Evolutionary conservation across 1,140 invertebrate species (phyloP).

Genomic region (Halesus radiatus): DNA sequence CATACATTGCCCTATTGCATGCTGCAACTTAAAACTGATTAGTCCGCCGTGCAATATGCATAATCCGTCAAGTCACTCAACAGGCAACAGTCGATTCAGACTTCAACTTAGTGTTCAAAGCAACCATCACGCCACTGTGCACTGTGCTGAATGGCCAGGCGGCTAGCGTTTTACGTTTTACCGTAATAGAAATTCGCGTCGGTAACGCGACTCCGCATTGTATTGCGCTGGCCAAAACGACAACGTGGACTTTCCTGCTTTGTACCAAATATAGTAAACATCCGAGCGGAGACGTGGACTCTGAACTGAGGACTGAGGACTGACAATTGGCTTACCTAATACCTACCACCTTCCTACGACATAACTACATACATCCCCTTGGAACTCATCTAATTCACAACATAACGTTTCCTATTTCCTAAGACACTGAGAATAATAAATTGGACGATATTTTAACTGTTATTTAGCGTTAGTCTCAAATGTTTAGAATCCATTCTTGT

Average conservation of each 20-base stretch:
- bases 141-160: too few species aligned
- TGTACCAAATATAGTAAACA: too few species aligned
- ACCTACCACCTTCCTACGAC: not conserved
- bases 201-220: not conserved
- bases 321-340: too few species aligned
- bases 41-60: not conserved
- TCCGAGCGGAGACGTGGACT: too few species aligned
- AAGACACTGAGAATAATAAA: too few species aligned
- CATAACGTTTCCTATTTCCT: too few species aligned
- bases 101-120: not conserved
- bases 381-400: not conserved
- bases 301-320: too few species aligned
- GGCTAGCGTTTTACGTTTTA: not conserved
- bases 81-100: not conserved
- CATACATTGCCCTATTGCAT: not conserved
- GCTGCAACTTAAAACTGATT: too few species aligned
- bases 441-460: too few species aligned
- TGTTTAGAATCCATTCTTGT: not conserved
- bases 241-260: not conserved
- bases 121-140: too few species aligned
- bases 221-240: not conserved
- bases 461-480: not conserved
- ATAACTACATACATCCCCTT: not conserved
- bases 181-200: constrained; percentile 12
- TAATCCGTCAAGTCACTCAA: not conserved